Conservation (phyloP, 2,113 vertebrate genomes). For the Neodon shergylaensis region DNA sequence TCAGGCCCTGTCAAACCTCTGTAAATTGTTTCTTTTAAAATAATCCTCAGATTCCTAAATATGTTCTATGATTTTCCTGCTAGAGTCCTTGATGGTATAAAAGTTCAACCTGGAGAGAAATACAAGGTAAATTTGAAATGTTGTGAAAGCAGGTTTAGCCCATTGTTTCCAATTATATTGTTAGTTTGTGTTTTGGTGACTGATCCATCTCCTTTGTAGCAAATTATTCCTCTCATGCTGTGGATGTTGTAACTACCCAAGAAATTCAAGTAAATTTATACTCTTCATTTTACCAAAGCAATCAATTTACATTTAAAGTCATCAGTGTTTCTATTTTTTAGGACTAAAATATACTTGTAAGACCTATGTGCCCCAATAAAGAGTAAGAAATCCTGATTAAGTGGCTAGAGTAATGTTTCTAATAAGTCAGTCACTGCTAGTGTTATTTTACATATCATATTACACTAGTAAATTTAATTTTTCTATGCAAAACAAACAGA, state of each 20-base stretch:
- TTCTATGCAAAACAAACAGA: background rate
- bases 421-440: background rate
- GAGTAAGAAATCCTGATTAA: background rate
- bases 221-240: background rate
- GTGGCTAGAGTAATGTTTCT: background rate
- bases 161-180: background rate
- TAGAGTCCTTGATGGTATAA: background rate
- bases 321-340: background rate
- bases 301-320: background rate
- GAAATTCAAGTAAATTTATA: background rate
- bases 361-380: background rate
- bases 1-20: background rate
- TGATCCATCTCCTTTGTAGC: background rate
- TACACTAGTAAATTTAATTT: background rate
- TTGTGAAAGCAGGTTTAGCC: background rate
- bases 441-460: background rate
- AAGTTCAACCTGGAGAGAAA: background rate
- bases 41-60: background rate
- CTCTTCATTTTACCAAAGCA: background rate
- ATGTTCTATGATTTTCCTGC: background rate
- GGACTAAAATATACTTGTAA: background rate
- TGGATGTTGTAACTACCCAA: background rate
- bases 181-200: slow-evolving; percentile 7
- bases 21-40: slow-evolving; percentile 8
- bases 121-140: background rate